These are phyloP conservation scores for Lasioglossum calceatum DNA, from an alignment of 2,888 invertebrate genomes.

Conservation along the genomic window DNA sequence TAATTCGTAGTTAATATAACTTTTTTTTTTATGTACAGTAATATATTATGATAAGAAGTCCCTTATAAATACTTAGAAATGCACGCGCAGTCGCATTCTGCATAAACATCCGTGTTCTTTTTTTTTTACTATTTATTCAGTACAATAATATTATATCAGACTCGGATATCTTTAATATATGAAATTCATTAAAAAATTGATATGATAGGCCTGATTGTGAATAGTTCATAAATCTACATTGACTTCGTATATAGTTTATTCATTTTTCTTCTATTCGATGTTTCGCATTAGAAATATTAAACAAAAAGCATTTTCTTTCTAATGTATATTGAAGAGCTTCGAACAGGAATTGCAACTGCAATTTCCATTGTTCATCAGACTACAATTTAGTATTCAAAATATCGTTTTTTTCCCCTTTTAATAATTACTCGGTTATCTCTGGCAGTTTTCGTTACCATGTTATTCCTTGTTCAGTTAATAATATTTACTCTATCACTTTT, in stretches of 20 bases:
- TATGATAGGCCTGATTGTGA: slow-evolving; percentile 62
- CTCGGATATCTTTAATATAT: slow-evolving; percentile 44
- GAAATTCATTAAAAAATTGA: slow-evolving; percentile 49
- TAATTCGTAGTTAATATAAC: slow-evolving; percentile 48
- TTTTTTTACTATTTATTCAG: slow-evolving; percentile 30
- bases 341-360: slow-evolving; percentile 10
- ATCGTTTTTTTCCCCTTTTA: slow-evolving; percentile 29
- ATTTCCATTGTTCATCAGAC: slow-evolving; percentile 23
- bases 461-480: slow-evolving; percentile 20
- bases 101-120: slow-evolving; percentile 19
- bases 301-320: not conserved
- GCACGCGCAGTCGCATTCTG: slow-evolving; percentile 42
- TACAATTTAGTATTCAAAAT: slow-evolving; percentile 46
- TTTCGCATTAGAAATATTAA: slow-evolving; percentile 8
- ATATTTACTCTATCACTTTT: slow-evolving; percentile 32
- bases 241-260: slow-evolving; percentile 20
- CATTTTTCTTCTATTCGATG: not conserved
- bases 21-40: slow-evolving; percentile 56
- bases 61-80: slow-evolving; percentile 51
- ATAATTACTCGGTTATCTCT: slow-evolving; percentile 28
- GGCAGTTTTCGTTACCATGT: slow-evolving; percentile 48
- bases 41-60: slow-evolving; percentile 55
- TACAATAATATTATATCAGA: slow-evolving; percentile 54
- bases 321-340: slow-evolving; percentile 5
- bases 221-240: slow-evolving; percentile 30